Conservation (phyloP, 2,113 vertebrate genomes). For the Engraulis encrasicolus region DNA sequence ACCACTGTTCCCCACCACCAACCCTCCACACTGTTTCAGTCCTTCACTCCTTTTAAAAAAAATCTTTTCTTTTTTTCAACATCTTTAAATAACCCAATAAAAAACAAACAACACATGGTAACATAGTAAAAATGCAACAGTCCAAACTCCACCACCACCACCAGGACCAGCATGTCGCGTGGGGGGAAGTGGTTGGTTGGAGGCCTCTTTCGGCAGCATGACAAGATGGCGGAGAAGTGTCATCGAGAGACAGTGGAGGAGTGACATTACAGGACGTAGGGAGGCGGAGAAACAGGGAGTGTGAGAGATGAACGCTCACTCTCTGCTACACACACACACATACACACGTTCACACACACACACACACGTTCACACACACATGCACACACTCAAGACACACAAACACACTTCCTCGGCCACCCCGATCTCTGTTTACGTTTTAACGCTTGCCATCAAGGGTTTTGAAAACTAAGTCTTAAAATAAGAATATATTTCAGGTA, state of each 20-base stretch:
- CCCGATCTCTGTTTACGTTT: slow-evolving; percentile 52
- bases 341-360: too few species aligned
- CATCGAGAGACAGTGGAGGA: slow-evolving; percentile 30
- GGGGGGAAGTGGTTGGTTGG: too few species aligned
- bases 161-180: too few species aligned
- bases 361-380: too few species aligned
- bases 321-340: too few species aligned
- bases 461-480: slow-evolving; percentile 66
- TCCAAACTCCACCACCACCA: not conserved
- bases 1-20: not conserved
- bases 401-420: slow-evolving; percentile 50
- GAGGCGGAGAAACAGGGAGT: not conserved
- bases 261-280: not conserved
- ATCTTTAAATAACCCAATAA: slow-evolving; percentile 39
- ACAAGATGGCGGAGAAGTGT: slow-evolving; percentile 40
- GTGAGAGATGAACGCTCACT: not conserved
- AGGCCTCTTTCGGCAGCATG: too few species aligned
- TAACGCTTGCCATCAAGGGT: slow-evolving; percentile 58
- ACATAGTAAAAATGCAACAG: slow-evolving; percentile 25
- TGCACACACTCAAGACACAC: slow-evolving; percentile 39
- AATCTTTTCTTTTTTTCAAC: slow-evolving; percentile 35
- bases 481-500: slow-evolving; percentile 76
- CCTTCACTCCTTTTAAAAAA: slow-evolving; percentile 19
- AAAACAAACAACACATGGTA: slow-evolving; percentile 36
- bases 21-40: not conserved